A percentile compares a stretch with the other conserved stretches of the same genome.
These are phyloP conservation scores for Athalia cordata DNA, from an alignment of 2,888 invertebrate genomes.

Conservation along the genomic window DNA sequence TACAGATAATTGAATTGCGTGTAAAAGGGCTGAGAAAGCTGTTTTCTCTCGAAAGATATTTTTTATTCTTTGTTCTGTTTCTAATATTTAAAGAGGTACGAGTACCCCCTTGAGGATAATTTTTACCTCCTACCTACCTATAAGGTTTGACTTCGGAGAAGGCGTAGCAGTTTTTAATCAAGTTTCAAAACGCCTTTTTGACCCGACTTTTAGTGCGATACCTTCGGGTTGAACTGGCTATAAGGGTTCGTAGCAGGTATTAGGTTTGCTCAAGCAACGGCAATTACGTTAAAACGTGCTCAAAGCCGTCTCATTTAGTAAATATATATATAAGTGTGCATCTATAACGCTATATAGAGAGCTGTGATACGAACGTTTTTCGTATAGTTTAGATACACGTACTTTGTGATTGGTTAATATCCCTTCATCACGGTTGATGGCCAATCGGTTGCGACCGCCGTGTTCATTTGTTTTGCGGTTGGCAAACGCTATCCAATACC, in stretches of 20 bases:
- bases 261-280: slow-evolving; percentile 26
- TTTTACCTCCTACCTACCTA: too few relatives aligned
- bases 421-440: slow-evolving; percentile 58
- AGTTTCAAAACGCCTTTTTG: not conserved
- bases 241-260: slow-evolving; percentile 16
- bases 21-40: too few relatives aligned
- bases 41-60: too few relatives aligned
- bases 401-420: slow-evolving; percentile 58
- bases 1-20: too few relatives aligned
- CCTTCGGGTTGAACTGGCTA: not conserved
- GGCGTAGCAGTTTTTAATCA: slow-evolving; percentile 34
- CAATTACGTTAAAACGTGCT: slow-evolving; percentile 36
- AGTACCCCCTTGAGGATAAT: too few relatives aligned
- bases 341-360: too few relatives aligned
- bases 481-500: slow-evolving; percentile 59
- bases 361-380: not conserved
- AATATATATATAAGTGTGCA: not conserved
- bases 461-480: slow-evolving; percentile 67
- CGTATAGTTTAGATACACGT: not conserved
- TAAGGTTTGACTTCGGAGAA: not conserved
- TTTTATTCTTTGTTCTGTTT: too few relatives aligned
- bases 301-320: slow-evolving; percentile 33
- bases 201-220: slow-evolving; percentile 9
- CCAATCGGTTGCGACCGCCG: slow-evolving; percentile 61
- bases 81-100: too few relatives aligned